Percentiles rank a stretch among this genome's conserved stretches.
phyloP scores from a whole-genome alignment of 2,113 vertebrate species.

The Triplophysa siluroides region DNA sequence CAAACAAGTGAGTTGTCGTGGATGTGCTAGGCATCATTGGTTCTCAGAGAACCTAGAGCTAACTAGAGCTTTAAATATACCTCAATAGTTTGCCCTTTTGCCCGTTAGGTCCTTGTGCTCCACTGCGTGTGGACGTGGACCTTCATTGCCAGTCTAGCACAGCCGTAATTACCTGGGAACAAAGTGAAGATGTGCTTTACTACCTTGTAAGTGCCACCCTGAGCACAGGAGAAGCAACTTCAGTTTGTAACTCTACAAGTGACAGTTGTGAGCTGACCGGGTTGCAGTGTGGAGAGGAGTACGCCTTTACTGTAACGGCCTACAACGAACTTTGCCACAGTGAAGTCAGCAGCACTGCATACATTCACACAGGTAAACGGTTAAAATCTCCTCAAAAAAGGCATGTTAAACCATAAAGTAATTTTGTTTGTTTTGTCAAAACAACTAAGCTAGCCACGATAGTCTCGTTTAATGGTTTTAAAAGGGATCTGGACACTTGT shows the following conservation, averaged over 20 bases:
- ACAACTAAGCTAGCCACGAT: too few relatives aligned
- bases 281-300: constrained; percentile 69
- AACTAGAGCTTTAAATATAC: background rate
- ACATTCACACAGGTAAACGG: constrained; percentile 67
- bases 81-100: background rate
- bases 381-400: too few relatives aligned
- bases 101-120: constrained; percentile 72
- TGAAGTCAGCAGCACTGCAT: constrained; percentile 59
- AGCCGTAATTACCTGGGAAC: constrained; percentile 69
- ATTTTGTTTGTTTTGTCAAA: too few relatives aligned
- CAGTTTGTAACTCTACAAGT: constrained; percentile 67
- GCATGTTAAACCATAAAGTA: too few relatives aligned
- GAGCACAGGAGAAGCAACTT: constrained; percentile 34
- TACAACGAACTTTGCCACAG: constrained; percentile 61
- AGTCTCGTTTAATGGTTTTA: too few relatives aligned
- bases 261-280: constrained; percentile 64
- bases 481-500: too few relatives aligned
- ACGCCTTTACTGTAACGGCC: constrained; percentile 65
- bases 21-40: too few relatives aligned
- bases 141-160: constrained; percentile 63
- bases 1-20: constrained; percentile 69
- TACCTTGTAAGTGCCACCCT: constrained; percentile 64
- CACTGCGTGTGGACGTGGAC: constrained; percentile 62
- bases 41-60: too few relatives aligned
- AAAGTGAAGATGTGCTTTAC: constrained; percentile 54